These are phyloP conservation scores for Cebidichthys violaceus DNA, from an alignment of 2,113 vertebrate genomes.

Conservation along the genomic window DNA sequence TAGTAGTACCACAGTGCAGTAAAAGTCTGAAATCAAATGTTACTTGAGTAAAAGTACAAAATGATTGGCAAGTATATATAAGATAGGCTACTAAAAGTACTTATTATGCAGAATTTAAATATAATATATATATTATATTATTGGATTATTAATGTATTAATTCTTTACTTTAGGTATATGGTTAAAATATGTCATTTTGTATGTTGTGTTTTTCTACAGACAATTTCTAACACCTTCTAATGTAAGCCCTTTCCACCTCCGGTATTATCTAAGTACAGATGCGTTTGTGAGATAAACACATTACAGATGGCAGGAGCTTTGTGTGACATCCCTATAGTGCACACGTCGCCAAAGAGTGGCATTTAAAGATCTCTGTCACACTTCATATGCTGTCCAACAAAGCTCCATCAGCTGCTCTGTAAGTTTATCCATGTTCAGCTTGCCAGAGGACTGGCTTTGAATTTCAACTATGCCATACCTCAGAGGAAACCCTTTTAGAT, in stretches of 20 bases:
- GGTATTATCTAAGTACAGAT: not conserved
- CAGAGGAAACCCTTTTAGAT: slow-evolving; percentile 42
- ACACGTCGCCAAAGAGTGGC: not conserved
- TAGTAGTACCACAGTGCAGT: not conserved
- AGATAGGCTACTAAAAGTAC: not conserved
- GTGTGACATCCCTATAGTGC: not conserved
- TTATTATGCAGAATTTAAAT: too few species aligned
- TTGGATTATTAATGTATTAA: too few species aligned
- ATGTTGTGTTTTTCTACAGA: not conserved
- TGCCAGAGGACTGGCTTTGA: slow-evolving; percentile 28
- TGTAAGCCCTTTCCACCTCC: not conserved
- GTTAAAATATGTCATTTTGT: not conserved
- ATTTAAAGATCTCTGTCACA: slow-evolving; percentile 39
- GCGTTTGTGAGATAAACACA: not conserved
- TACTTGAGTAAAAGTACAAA: not conserved
- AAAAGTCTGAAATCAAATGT: not conserved
- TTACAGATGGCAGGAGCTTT: not conserved
- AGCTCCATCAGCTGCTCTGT: slow-evolving; percentile 22
- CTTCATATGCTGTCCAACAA: slow-evolving; percentile 26
- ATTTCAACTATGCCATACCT: slow-evolving; percentile 32
- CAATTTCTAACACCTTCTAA: not conserved
- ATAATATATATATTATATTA: too few species aligned
- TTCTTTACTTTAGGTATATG: not conserved
- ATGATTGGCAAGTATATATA: not conserved
- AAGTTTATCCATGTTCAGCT: slow-evolving; percentile 14